Evolutionary conservation across 2,797 vertebrate species (phyloP), one percentile per base, ranked within the genome.

Genomic region (Arctocebus calabarensis): DNA sequence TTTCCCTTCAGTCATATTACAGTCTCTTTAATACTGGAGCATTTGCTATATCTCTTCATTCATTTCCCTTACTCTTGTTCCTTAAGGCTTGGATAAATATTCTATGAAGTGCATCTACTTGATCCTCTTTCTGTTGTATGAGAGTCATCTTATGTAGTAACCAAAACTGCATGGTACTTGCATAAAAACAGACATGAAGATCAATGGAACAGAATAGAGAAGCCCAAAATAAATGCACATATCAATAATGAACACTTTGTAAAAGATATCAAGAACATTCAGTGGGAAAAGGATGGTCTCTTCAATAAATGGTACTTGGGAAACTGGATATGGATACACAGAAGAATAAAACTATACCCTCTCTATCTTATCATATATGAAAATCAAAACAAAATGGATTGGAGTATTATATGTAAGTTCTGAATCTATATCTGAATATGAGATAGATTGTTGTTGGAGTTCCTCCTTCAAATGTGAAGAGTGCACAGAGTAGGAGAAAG

Each of bases 31-130:
- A 59, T 86, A 37, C 19, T 92, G 43, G 71, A 8, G 16, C 29
- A 59, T 78, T 66, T 10, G 7, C 3, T 73, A 16, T 45, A 75
- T 2, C 79, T 37, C 29, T 10, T 23, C 88, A 71, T 64, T 88
- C 20, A 59, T 48, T 71, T 6, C 2, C 32, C 16, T 89, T 59
- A 55, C 14, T 89, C 19, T 34, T 59, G 17, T 92, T 92, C 7
- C 29, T n/a, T 83, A 34, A 48, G 27, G 66, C 23, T 87, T 95
- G 34, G 88, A n/a, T 71, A 64, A 81, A 27, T 62, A 92, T 75
- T 7, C 13, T n/a, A 43, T 7, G 3, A 64, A 45, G 45, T 48
- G 19, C 12, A 78, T 6, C 59, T 68, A 70, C 3, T 79, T 81
- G 7, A 22, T 68, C 10, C 7, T 40, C 45, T 73, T 45, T 10